Conservation (phyloP, 2,888 invertebrate genomes). For the Camptogramma bilineatum region DNA sequence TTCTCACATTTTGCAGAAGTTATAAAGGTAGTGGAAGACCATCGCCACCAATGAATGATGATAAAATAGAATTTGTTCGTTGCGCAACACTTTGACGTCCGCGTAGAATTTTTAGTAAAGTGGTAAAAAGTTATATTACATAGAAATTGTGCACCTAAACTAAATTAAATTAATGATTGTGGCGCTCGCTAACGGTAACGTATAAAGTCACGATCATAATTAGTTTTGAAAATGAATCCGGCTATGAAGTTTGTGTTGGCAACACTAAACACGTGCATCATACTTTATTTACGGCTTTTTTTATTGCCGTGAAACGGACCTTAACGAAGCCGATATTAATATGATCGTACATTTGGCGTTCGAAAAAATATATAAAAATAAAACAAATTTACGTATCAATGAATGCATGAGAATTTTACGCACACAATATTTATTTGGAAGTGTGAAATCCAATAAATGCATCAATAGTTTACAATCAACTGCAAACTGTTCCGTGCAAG, state of each 20-base stretch:
- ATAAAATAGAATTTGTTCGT: too few species aligned
- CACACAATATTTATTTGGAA: slow-evolving; percentile 46
- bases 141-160: neutral
- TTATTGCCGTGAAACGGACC: slow-evolving; percentile 58
- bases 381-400: slow-evolving; percentile 44
- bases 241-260: slow-evolving; percentile 15
- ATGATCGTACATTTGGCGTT: slow-evolving; percentile 40
- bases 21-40: too few species aligned
- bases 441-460: slow-evolving; percentile 64
- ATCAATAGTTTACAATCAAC: slow-evolving; percentile 48
- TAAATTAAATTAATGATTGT: neutral
- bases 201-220: neutral
- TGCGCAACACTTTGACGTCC: too few species aligned
- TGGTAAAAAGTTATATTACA: too few species aligned
- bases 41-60: too few species aligned
- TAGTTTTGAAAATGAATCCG: slow-evolving; percentile 10
- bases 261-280: slow-evolving; percentile 24
- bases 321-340: slow-evolving; percentile 52
- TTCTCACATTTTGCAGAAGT: too few species aligned
- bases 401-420: slow-evolving; percentile 40
- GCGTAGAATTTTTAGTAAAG: too few species aligned
- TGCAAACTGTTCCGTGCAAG: slow-evolving; percentile 35
- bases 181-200: neutral
- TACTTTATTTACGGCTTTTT: slow-evolving; percentile 56
- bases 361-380: slow-evolving; percentile 37